Conservation (phyloP, 1,140 invertebrate genomes). For the Papilio dardanus region DNA sequence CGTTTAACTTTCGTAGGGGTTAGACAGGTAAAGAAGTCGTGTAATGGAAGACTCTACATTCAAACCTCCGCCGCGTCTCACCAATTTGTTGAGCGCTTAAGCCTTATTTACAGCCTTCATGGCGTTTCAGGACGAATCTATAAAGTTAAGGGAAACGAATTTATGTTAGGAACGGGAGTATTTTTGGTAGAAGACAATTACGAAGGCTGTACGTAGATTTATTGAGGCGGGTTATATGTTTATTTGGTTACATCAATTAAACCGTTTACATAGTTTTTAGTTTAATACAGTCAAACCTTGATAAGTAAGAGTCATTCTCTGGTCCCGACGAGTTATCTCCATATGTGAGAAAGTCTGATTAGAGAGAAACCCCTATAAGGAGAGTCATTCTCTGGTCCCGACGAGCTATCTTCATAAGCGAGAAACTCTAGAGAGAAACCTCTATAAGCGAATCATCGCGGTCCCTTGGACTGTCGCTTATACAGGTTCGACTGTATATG, state of each 20-base stretch:
- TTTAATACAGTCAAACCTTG: no score
- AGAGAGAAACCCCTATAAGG: no score
- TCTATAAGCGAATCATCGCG: no score
- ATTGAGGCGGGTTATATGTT: not conserved
- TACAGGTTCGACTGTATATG: no score
- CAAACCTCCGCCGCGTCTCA: not conserved
- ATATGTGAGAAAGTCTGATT: no score
- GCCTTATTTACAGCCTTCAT: constrained; percentile 10
- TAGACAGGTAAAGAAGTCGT: constrained; percentile 2
- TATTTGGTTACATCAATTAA: not conserved
- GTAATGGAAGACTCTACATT: constrained; percentile 14
- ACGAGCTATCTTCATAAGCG: no score
- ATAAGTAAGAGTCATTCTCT: no score
- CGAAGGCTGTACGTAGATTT: not conserved
- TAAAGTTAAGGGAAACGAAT: not conserved
- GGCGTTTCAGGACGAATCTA: not conserved
- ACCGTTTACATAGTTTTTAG: not conserved
- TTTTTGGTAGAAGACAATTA: not conserved
- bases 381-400: no score
- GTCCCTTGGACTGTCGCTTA: no score
- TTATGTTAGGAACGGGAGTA: not conserved
- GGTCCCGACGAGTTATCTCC: no score
- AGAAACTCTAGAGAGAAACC: no score
- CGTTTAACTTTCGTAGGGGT: not conserved
- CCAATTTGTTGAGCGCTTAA: constrained; percentile 16